Base-by-base conservation (phyloP, 2,113 vertebrate species). In the Syngnathus floridae region DNA sequence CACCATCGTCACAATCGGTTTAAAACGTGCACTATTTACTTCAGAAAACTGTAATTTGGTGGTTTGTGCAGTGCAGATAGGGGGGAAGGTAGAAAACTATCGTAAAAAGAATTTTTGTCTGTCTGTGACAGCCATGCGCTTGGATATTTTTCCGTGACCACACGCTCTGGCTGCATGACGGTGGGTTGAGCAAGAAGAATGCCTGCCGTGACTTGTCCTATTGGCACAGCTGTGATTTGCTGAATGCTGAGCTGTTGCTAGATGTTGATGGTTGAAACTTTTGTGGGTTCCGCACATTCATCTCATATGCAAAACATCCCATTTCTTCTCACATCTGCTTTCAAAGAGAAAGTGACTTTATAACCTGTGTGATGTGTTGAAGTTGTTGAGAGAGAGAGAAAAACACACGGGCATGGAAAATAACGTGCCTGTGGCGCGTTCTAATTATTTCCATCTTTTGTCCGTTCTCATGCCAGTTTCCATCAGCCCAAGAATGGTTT, bases 131-230 rank as follows among this genome's bases (percentile, higher is more conserved):
- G 72, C 68, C 67, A 62, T 14, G 16, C 55, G 69, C 22, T 80
- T 55, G 1, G 31, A 69, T 65, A 64, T 75, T 78, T 82, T 74
- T 83, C 77, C 77, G 69, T 54, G 69, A 65, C 75, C 46, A 10
- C 54, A 31, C 38, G 71, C 55, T 70, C 48, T 16, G 9, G 57
- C 63, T 12, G 51, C 10, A 22, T 17, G 40, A 17, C 13, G 62
- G 54, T 41, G 37, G 40, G 65, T 60, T 66, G 64, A 71, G 59
- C 38, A 19, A 51, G n/a, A 45, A 54, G n/a, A 75, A 21, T 73
- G 69, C 85, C 16, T 86, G 84, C 55, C 37, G 66, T 69, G 80
- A 60, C 78, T 72, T 83, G 86, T 76, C 52, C 6, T 46, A 59
- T 22, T 58, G 54, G 64, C 62, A 81, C 22, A 59, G 70, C n/a